These are phyloP conservation scores for Campoplex capitator DNA, from an alignment of 2,888 invertebrate species.

Conservation along the genomic window DNA sequence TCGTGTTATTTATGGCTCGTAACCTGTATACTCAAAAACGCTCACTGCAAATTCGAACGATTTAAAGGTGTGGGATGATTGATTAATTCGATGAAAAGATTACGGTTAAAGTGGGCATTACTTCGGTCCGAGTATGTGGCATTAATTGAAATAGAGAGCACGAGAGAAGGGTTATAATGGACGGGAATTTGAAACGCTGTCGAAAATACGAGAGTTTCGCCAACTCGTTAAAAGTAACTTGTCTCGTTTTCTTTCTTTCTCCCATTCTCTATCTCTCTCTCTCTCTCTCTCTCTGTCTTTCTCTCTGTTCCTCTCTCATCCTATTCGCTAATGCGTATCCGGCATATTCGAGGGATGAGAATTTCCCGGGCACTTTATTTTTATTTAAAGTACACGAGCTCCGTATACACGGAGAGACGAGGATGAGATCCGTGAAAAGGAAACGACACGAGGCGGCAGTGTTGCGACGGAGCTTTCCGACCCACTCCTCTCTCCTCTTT, in stretches of 20 bases:
- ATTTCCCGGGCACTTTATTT: slow-evolving; percentile 80
- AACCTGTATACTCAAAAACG: neutral
- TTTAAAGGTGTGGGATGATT: slow-evolving; percentile 25
- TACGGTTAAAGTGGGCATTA: slow-evolving; percentile 12
- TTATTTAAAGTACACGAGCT: slow-evolving; percentile 81
- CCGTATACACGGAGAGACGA: neutral
- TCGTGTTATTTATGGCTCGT: neutral
- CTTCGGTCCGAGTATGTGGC: neutral
- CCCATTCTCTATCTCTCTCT: neutral
- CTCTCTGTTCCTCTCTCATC: slow-evolving; percentile 48
- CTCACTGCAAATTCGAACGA: neutral
- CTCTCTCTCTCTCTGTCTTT: neutral
- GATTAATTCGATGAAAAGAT: slow-evolving; percentile 45
- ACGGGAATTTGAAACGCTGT: slow-evolving; percentile 49
- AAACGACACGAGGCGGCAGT: slow-evolving; percentile 53
- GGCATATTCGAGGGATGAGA: slow-evolving; percentile 68
- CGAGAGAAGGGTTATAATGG: slow-evolving; percentile 44
- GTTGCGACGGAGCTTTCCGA: slow-evolving; percentile 39
- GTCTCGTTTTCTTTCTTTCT: slow-evolving; percentile 29
- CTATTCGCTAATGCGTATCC: slow-evolving; percentile 83
- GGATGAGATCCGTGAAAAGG: slow-evolving; percentile 27
- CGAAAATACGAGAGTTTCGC: slow-evolving; percentile 70
- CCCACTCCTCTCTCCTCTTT: slow-evolving; percentile 26
- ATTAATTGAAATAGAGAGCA: slow-evolving; percentile 31
- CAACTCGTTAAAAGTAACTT: slow-evolving; percentile 82